Base-by-base conservation (phyloP, 2,113 vertebrate species). In the Polypterus bichir region DNA sequence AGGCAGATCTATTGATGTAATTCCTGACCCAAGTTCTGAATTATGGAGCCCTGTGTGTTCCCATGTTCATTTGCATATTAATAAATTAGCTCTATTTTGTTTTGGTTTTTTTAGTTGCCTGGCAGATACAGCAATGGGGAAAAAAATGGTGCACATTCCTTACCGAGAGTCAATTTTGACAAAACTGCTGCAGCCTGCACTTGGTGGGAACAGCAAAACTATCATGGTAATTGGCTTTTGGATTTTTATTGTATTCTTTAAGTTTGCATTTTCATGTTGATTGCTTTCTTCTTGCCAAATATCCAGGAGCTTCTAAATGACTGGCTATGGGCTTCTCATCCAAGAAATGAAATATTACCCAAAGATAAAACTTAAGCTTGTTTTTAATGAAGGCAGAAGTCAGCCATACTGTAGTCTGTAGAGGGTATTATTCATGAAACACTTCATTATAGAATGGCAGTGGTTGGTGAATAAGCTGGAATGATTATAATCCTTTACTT, bases 151-250 rank as follows among this genome's bases (percentile, higher is more conserved):
- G 8, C 89, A 92, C 7, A 66, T 93, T 52, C 91, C 92, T 2
- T 94, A 94, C 71, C 77, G 92, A 72, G 87, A 89, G 71, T 93
- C 90, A 0, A 74, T 91, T 27, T 86, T 96, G 45, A 93, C 91
- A 64, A 92, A 92, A 72, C 77, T 92, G 67, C 85, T 92, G 63
- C 91, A 89, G 74, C 86, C 89, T 5, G 90, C 91, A 0, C 75
- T 91, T 66, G 92, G 89, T 2, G 89, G 91, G 6, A 94, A 92
- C 75, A 94, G 92, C 71, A 86, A 84, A 57, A 93, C 90, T 0
- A 70, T 90, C 45, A 81, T 93, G 91, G 90, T 91, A 85, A 27
- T 27, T 27, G 27, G 27, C 27, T 27, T 27, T 27, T 27, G 27
- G 27, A 27, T 27, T 27, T 27, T 9, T 46, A 9, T 5, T 8